Evolutionary conservation across 1,140 invertebrate genomes (phyloP).

Genomic region (Drosophila teissieri): DNA sequence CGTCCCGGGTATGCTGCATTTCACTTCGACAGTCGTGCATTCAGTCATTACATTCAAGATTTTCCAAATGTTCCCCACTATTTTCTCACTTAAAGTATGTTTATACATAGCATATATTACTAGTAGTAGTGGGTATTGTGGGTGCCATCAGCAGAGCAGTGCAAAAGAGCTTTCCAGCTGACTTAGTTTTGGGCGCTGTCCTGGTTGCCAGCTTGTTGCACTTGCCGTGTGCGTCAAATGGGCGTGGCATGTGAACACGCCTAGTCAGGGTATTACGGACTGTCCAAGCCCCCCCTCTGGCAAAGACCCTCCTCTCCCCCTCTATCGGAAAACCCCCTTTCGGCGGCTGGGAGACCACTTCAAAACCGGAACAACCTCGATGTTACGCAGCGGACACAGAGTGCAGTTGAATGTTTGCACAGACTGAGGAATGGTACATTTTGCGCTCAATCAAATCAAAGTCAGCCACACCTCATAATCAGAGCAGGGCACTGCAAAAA

Average conservation of each 20-base stretch:
- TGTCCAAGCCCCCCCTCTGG: neutral
- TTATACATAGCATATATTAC: no score
- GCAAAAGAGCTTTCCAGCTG: neutral
- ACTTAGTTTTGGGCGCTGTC: neutral
- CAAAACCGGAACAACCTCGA: constrained; percentile 16
- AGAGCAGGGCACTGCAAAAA: neutral
- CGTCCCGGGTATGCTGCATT: neutral
- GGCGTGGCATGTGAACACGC: constrained; percentile 26
- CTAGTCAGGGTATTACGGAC: constrained; percentile 34
- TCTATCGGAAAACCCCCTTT: neutral
- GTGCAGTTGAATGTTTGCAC: constrained; percentile 33
- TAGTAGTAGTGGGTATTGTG: neutral
- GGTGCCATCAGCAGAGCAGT: neutral
- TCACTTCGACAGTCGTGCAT: neutral
- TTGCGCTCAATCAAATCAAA: constrained; percentile 50
- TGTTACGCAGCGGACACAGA: constrained; percentile 26
- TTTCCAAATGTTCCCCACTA: no score
- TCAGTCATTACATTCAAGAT: no score
- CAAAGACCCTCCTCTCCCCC: no score
- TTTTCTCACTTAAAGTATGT: no score
- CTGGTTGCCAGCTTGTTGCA: constrained; percentile 61
- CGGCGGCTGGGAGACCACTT: constrained; percentile 9
- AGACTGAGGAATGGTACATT: constrained; percentile 33
- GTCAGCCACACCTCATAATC: constrained; percentile 25
- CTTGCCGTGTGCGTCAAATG: constrained; percentile 13